A percentile compares a stretch with the other conserved stretches of the same genome.
These are phyloP conservation scores for Drosophila orena DNA, from an alignment of 1,140 invertebrate species.

Conservation along the genomic window DNA sequence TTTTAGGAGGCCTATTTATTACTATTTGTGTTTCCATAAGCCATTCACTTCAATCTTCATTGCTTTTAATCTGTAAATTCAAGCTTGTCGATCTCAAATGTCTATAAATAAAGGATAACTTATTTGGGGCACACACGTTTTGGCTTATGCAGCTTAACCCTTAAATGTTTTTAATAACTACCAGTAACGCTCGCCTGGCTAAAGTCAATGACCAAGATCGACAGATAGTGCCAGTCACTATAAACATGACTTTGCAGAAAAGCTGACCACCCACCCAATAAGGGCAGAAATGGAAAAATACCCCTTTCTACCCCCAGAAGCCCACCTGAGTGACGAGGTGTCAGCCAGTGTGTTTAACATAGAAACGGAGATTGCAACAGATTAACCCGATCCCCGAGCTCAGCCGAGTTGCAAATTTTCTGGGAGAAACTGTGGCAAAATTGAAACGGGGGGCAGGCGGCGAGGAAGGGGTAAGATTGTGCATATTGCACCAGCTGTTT, in stretches of 20 bases:
- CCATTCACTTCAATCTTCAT: background rate
- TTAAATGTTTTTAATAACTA: background rate
- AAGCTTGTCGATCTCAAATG: background rate
- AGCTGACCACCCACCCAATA: background rate
- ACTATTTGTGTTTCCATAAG: background rate
- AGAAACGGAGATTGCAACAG: slow-evolving; percentile 36
- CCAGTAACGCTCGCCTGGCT: background rate
- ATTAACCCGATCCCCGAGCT: slow-evolving; percentile 26
- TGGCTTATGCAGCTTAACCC: background rate
- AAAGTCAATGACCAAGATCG: slow-evolving; percentile 42
- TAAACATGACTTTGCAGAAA: slow-evolving; percentile 8
- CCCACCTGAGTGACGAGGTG: background rate
- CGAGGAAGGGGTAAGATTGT: slow-evolving; percentile 8
- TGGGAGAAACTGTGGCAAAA: slow-evolving; percentile 28
- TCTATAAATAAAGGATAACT: background rate
- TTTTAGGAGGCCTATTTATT: no score
- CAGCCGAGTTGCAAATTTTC: slow-evolving; percentile 34
- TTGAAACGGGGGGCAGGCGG: background rate
- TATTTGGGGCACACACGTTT: background rate
- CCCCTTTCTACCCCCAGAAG: background rate
- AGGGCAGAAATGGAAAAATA: background rate
- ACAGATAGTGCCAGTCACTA: slow-evolving; percentile 11
- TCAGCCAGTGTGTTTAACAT: slow-evolving; percentile 4
- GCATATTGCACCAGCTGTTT: slow-evolving; percentile 44
- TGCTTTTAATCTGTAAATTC: background rate